phyloP scores from a whole-genome alignment of 2,797 vertebrate genomes.

The Otolemur crassicaudatus region DNA sequence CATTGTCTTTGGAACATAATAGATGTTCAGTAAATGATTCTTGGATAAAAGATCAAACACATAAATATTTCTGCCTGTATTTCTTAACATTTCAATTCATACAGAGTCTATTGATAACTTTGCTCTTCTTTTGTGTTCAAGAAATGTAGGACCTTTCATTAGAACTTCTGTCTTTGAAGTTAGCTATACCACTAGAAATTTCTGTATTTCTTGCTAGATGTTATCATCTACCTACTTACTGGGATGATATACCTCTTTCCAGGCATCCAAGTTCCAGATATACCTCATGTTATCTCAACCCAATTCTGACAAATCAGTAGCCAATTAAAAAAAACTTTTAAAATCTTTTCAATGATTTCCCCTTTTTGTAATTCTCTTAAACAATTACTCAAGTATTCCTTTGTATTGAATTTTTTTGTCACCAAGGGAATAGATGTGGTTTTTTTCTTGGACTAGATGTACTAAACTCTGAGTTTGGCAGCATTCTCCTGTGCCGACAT shows the following conservation, averaged over 20 bases:
- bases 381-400: background rate
- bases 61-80: background rate
- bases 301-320: background rate
- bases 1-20: background rate
- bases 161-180: background rate
- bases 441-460: constrained; percentile 25
- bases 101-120: background rate
- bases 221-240: background rate
- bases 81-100: constrained; percentile 21
- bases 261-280: background rate
- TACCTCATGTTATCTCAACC: background rate
- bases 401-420: background rate
- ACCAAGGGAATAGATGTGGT: background rate
- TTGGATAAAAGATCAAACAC: background rate
- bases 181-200: background rate
- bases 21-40: background rate
- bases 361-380: constrained; percentile 7
- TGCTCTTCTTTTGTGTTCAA: background rate
- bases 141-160: background rate
- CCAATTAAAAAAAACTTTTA: background rate
- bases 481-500: background rate
- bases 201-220: background rate
- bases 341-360: background rate
- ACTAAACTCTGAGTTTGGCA: constrained; percentile 10
- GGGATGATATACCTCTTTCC: background rate